A percentile compares a stretch with the other conserved stretches of the same genome.
phyloP scores from a whole-genome alignment of 2,888 invertebrate genomes.

The Disparrhopalites patrizii region DNA sequence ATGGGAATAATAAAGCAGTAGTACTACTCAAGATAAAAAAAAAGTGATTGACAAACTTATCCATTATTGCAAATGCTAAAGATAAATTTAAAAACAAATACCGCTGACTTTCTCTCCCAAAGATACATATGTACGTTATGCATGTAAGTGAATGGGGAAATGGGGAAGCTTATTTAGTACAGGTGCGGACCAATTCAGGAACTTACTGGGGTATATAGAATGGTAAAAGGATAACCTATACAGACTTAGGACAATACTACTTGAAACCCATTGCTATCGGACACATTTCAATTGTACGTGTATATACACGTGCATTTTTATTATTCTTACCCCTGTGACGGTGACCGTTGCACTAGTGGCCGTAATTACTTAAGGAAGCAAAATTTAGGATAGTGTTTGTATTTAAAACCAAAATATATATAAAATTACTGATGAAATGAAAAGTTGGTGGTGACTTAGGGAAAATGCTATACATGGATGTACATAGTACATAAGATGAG shows the following conservation, averaged over 20 bases:
- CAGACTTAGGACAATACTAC: too few relatives aligned
- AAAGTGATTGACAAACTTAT: too few relatives aligned
- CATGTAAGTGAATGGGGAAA: too few relatives aligned
- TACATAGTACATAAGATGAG: too few relatives aligned
- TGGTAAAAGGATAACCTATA: neutral
- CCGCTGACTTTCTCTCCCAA: neutral
- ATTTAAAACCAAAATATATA: neutral
- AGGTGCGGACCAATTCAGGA: too few relatives aligned
- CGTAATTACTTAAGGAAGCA: neutral
- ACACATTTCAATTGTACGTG: neutral
- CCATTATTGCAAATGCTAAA: constrained; percentile 6
- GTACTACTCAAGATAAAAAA: too few relatives aligned
- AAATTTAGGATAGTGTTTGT: neutral
- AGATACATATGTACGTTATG: too few relatives aligned
- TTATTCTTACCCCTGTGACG: neutral
- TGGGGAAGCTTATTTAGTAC: too few relatives aligned
- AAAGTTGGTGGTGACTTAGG: too few relatives aligned
- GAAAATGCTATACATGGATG: too few relatives aligned
- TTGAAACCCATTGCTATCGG: neutral
- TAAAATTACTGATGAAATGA: too few relatives aligned
- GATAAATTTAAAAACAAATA: constrained; percentile 8
- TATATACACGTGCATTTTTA: neutral
- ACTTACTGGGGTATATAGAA: neutral
- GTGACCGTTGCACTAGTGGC: neutral
- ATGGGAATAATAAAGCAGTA: too few relatives aligned